Conservation (phyloP, 2,888 invertebrate genomes). For the Imbricaverruca yamaguchii region DNA sequence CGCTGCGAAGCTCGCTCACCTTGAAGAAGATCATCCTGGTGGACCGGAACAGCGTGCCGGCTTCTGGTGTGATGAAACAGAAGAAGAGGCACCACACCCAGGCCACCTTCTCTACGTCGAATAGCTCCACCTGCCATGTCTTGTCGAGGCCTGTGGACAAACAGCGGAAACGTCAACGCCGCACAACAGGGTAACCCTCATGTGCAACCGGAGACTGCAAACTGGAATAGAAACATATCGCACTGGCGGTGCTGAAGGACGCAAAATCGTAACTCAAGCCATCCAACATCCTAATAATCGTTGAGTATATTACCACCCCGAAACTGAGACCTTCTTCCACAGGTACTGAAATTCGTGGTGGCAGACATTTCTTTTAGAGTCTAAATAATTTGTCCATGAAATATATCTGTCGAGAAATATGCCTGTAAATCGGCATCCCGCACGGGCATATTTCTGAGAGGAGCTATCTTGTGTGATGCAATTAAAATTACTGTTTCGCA, state of each 20-base stretch:
- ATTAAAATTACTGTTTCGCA: too few relatives aligned
- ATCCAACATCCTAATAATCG: too few relatives aligned
- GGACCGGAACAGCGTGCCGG: constrained; percentile 75
- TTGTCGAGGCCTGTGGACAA: constrained; percentile 65
- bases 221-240: neutral
- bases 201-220: neutral
- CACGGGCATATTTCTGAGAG: too few relatives aligned
- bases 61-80: constrained; percentile 79
- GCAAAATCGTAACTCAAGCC: too few relatives aligned
- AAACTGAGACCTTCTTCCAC: too few relatives aligned
- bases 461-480: too few relatives aligned
- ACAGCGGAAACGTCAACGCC: neutral
- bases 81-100: constrained; percentile 90
- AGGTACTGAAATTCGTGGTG: too few relatives aligned
- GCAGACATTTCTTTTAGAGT: too few relatives aligned
- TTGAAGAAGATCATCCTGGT: constrained; percentile 85
- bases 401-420: too few relatives aligned
- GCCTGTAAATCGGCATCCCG: too few relatives aligned
- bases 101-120: constrained; percentile 75
- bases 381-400: too few relatives aligned
- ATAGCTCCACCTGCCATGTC: constrained; percentile 69
- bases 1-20: constrained; percentile 24
- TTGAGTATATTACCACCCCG: too few relatives aligned
- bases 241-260: neutral
- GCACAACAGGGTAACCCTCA: neutral